A percentile compares a stretch with the other conserved stretches of the same genome.
These are phyloP conservation scores for Chrysolophus pictus DNA, from an alignment of 2,797 vertebrate genomes.

Conservation along the genomic window DNA sequence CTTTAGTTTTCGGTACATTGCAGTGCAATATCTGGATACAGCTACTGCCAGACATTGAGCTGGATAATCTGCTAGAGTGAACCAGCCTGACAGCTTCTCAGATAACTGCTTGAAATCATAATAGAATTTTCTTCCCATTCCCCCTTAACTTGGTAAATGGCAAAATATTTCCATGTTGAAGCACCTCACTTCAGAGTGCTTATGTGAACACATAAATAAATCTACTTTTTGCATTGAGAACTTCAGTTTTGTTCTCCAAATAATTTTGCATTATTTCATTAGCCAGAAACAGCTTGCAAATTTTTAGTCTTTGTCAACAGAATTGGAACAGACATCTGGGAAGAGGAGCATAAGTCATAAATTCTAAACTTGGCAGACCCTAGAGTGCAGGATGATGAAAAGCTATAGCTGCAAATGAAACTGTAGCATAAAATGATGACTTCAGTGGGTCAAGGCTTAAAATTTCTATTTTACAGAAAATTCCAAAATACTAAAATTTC, in stretches of 20 bases:
- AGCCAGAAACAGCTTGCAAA: background rate
- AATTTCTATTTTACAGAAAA: background rate
- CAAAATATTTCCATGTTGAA: slow-evolving; percentile 13
- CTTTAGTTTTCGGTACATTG: background rate
- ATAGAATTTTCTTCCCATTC: slow-evolving; percentile 8
- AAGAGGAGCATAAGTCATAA: background rate
- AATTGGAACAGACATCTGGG: background rate
- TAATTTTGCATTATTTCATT: slow-evolving; percentile 12
- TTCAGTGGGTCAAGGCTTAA: background rate
- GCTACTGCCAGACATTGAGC: background rate
- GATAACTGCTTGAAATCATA: background rate
- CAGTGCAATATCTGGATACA: background rate
- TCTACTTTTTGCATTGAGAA: background rate
- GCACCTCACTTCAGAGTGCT: background rate
- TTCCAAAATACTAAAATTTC: background rate
- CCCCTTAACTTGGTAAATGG: background rate
- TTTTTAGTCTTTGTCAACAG: slow-evolving; percentile 14
- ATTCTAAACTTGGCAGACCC: background rate
- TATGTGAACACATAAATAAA: background rate
- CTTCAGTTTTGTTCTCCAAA: background rate
- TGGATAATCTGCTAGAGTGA: background rate
- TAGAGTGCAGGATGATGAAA: background rate
- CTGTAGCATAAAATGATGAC: background rate
- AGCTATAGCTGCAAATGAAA: background rate
- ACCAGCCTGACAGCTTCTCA: background rate